These are phyloP conservation scores for Corythornis vintsioides DNA, from an alignment of 2,113 vertebrate species.

Conservation along the genomic window DNA sequence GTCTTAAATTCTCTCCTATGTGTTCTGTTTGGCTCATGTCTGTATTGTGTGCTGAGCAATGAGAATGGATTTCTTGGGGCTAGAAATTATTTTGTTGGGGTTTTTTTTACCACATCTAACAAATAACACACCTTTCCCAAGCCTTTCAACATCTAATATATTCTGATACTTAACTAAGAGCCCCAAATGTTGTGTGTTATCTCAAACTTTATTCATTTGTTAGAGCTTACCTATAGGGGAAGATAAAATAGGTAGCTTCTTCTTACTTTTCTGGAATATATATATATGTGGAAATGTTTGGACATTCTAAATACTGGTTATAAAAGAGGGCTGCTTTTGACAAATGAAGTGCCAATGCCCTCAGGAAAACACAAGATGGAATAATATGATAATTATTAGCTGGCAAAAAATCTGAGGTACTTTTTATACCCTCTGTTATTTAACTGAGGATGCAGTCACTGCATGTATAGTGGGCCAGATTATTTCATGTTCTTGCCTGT, in stretches of 20 bases:
- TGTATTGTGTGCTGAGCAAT: not conserved
- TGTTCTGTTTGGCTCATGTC: not conserved
- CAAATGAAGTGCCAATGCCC: not conserved
- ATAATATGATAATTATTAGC: not conserved
- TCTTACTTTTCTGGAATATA: not conserved
- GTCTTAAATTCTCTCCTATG: not conserved
- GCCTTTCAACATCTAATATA: not conserved
- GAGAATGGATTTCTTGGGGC: not conserved
- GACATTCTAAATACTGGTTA: not conserved
- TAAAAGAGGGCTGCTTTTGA: not conserved
- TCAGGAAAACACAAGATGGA: not conserved
- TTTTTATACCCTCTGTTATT: not conserved
- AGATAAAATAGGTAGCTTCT: not conserved
- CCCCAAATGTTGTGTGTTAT: not conserved
- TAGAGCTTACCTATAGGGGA: not conserved
- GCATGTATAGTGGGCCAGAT: not conserved
- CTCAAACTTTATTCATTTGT: not conserved
- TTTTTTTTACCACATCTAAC: not conserved
- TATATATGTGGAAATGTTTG: not conserved
- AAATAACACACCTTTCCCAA: not conserved
- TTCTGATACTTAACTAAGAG: not conserved
- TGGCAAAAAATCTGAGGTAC: conserved; percentile 1
- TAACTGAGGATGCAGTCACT: not conserved
- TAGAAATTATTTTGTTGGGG: not conserved
- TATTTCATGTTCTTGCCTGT: conserved; percentile 7